Evolutionary conservation across 2,113 vertebrate species (phyloP).

Genomic region (Acinonyx jubatus): DNA sequence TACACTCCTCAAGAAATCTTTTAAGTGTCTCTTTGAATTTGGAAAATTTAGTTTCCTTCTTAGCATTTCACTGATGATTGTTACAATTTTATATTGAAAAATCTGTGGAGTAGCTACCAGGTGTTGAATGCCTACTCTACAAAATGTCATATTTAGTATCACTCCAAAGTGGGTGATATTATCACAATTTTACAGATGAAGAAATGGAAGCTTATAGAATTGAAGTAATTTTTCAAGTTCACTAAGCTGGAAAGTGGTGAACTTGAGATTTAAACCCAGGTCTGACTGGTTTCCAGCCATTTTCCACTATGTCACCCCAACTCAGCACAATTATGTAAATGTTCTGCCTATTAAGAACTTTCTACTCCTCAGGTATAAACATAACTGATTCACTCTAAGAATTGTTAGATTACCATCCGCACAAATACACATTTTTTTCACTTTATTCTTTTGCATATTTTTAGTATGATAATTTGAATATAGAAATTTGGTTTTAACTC

Average conservation of each 20-base stretch:
- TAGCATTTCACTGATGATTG: not conserved
- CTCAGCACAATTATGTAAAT: not conserved
- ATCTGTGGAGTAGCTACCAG: not conserved
- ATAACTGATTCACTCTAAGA: not conserved
- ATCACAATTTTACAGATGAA: not conserved
- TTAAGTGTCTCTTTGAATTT: conserved; percentile 36
- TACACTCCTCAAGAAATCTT: not conserved
- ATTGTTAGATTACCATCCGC: not conserved
- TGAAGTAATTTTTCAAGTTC: conserved; percentile 8
- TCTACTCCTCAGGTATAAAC: not conserved
- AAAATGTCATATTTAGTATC: not conserved
- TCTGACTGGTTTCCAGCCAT: not conserved
- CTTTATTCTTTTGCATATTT: conserved; percentile 6
- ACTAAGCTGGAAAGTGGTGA: not conserved
- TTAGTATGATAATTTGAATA: not conserved
- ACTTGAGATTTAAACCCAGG: not conserved
- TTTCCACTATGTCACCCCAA: not conserved
- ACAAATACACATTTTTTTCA: not conserved
- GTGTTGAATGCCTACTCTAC: not conserved
- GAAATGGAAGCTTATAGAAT: not conserved
- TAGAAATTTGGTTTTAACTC: conserved; percentile 24
- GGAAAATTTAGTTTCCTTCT: not conserved
- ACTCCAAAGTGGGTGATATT: not conserved
- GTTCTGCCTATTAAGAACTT: not conserved
- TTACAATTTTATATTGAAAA: not conserved